Evolutionary conservation across 2,797 vertebrate species (phyloP).

Genomic region (Okamejei kenojei): DNA sequence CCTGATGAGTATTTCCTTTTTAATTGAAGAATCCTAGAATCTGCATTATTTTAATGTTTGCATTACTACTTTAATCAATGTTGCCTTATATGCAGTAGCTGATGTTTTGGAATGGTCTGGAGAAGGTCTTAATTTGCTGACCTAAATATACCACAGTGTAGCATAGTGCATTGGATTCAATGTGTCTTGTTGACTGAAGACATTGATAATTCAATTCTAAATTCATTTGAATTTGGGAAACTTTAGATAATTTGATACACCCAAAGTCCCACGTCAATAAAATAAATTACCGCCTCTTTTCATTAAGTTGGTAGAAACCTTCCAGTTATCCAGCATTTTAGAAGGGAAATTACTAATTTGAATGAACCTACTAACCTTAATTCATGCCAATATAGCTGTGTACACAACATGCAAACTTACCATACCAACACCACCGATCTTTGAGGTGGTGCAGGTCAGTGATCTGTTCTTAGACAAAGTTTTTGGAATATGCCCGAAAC

Average conservation of each 20-base stretch:
- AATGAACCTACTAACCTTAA: constrained; percentile 34
- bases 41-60: too few species aligned
- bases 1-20: too few species aligned
- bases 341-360: constrained; percentile 11
- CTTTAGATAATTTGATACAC: neutral
- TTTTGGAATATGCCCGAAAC: constrained; percentile 2
- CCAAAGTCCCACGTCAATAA: neutral
- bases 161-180: neutral
- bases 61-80: neutral
- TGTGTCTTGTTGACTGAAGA: neutral
- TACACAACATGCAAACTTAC: neutral
- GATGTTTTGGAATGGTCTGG: neutral
- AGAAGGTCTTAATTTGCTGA: neutral
- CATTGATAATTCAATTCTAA: neutral
- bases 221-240: neutral
- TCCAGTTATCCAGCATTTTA: neutral
- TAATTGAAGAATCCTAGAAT: too few species aligned
- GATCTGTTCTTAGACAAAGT: constrained; percentile 14
- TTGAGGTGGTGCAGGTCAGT: constrained; percentile 7
- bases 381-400: neutral
- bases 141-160: neutral
- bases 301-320: neutral
- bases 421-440: neutral
- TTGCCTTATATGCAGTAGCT: neutral
- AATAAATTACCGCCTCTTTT: neutral